These are phyloP conservation scores for Hypocryptadius cinnamomeus DNA, from an alignment of 2,113 vertebrate species.

Conservation along the genomic window DNA sequence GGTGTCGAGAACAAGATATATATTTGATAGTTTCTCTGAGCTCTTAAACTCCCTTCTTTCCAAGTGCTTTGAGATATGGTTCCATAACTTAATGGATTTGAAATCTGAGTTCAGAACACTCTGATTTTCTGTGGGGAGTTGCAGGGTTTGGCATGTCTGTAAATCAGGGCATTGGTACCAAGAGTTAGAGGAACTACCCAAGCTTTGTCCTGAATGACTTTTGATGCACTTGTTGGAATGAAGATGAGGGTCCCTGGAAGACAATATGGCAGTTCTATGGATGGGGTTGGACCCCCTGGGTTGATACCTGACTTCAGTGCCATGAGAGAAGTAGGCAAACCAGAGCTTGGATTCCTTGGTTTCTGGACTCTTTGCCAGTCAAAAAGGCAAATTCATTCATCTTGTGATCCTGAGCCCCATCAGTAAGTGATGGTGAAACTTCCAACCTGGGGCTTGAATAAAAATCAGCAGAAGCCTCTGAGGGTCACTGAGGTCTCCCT, in stretches of 20 bases:
- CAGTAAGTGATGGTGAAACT: not conserved
- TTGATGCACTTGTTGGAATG: not conserved
- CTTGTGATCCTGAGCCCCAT: not conserved
- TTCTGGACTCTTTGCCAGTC: not conserved
- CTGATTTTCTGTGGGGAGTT: not conserved
- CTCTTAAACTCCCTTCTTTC: not conserved
- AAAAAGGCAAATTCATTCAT: not conserved
- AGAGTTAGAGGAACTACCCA: not conserved
- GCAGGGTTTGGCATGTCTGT: not conserved
- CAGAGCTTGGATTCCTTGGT: not conserved
- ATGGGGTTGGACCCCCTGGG: not conserved
- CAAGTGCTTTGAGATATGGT: not conserved
- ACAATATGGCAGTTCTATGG: accelerated
- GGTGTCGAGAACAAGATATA: not conserved
- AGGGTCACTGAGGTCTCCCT: not conserved
- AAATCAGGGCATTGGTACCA: not conserved
- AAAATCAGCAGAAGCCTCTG: not conserved
- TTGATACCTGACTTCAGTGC: not conserved
- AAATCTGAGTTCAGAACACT: not conserved
- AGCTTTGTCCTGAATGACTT: not conserved
- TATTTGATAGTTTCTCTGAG: not conserved
- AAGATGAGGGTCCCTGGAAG: not conserved
- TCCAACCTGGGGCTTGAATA: not conserved
- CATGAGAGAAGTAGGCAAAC: not conserved
- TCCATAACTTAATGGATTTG: not conserved